Conservation (phyloP, 2,888 invertebrate species). For the Volucella inanis region DNA sequence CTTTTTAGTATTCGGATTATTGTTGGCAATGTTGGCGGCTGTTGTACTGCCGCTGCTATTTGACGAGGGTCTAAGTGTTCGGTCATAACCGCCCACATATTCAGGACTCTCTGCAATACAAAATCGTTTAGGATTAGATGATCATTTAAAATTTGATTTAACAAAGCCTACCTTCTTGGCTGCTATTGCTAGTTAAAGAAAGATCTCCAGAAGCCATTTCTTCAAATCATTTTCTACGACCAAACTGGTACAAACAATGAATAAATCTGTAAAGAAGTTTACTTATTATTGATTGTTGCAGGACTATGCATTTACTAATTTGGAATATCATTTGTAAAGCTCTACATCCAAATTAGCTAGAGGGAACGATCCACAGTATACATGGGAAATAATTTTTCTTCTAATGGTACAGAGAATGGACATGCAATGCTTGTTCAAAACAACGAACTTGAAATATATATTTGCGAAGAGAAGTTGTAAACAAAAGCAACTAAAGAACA, state of each 20-base stretch:
- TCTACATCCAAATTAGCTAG: too few relatives aligned
- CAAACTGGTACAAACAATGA: constrained; percentile 27
- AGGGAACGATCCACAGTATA: too few relatives aligned
- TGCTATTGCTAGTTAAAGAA: constrained; percentile 90
- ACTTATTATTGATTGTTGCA: background rate
- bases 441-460: too few relatives aligned
- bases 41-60: constrained; percentile 83
- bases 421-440: too few relatives aligned
- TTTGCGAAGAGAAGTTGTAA: too few relatives aligned
- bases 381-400: too few relatives aligned
- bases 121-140: background rate
- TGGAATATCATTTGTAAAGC: too few relatives aligned
- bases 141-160: too few relatives aligned
- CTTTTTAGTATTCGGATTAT: constrained; percentile 79
- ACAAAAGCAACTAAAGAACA: too few relatives aligned
- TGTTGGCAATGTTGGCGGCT: constrained; percentile 82
- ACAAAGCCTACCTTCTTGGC: constrained; percentile 86
- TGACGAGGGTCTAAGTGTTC: constrained; percentile 81
- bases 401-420: too few relatives aligned
- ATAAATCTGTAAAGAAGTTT: constrained; percentile 35
- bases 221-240: constrained; percentile 76
- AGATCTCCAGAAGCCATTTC: constrained; percentile 91
- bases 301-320: too few relatives aligned
- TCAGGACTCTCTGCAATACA: constrained; percentile 81
- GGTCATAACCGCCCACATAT: constrained; percentile 81